A percentile compares a stretch with the other conserved stretches of the same genome.
phyloP scores from a whole-genome alignment of 2,797 vertebrate species.

The Tragelaphus eurycerus region DNA sequence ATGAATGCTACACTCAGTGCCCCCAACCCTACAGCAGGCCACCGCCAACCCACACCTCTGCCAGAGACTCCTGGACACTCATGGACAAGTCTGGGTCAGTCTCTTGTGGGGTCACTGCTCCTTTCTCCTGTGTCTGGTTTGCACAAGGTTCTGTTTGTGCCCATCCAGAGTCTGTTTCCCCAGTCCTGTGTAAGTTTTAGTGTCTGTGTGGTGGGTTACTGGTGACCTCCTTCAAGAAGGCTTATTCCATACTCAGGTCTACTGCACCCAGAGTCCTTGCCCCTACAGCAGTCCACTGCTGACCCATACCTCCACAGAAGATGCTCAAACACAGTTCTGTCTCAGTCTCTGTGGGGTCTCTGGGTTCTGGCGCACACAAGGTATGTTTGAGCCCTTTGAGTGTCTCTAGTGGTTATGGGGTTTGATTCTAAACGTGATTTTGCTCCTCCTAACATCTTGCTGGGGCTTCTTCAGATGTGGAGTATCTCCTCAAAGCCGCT shows the following conservation, averaged over 20 bases:
- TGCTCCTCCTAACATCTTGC: neutral
- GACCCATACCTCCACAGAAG: neutral
- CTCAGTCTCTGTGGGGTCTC: neutral
- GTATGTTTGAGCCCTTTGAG: neutral
- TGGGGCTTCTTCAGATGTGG: rapidly evolving
- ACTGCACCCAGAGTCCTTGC: neutral
- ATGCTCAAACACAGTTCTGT: neutral
- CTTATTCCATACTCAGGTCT: neutral
- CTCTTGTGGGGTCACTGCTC: neutral
- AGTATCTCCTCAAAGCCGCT: neutral
- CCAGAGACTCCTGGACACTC: neutral
- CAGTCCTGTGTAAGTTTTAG: neutral
- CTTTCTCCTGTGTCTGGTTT: neutral
- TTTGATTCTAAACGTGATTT: neutral
- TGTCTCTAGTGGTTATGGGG: neutral
- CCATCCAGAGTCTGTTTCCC: neutral
- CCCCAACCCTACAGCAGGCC: neutral
- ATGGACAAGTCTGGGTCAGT: neutral
- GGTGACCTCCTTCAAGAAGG: neutral
- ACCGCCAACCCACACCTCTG: rapidly evolving
- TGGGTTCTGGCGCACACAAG: neutral
- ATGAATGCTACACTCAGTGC: neutral
- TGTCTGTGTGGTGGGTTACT: neutral
- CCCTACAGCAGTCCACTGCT: neutral
- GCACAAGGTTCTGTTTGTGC: neutral